These are phyloP conservation scores for Dolichopus griseipennis DNA, from an alignment of 2,888 invertebrate genomes.

Conservation along the genomic window DNA sequence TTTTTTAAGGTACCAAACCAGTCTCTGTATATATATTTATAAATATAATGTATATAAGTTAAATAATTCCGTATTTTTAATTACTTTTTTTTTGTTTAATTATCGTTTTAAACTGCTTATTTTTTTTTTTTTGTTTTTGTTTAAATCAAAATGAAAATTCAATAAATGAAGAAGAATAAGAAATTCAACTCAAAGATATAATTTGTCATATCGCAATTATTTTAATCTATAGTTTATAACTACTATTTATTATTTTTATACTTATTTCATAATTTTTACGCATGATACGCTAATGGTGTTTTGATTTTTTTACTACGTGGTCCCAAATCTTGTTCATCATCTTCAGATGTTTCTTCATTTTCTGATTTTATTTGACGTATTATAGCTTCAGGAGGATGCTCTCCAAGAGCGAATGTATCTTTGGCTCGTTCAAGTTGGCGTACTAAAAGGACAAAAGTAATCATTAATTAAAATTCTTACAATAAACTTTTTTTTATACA, in stretches of 20 bases:
- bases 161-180: too few species aligned
- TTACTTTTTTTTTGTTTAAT: too few species aligned
- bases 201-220: too few species aligned
- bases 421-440: constrained; percentile 73
- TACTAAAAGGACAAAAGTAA: constrained; percentile 49
- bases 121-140: too few species aligned
- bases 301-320: constrained; percentile 62
- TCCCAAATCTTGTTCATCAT: constrained; percentile 41
- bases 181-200: too few species aligned
- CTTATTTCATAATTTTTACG: not conserved
- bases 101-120: too few species aligned
- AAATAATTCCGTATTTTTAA: not conserved
- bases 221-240: too few species aligned
- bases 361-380: constrained; percentile 46
- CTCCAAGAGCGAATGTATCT: constrained; percentile 54
- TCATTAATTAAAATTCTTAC: too few species aligned
- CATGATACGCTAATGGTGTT: constrained; percentile 31
- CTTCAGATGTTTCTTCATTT: constrained; percentile 51
- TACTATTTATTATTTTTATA: too few species aligned
- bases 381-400: constrained; percentile 45
- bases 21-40: not conserved
- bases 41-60: not conserved
- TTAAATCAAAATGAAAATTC: too few species aligned
- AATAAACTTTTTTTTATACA: too few species aligned
- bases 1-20: not conserved